These are phyloP conservation scores for Ostrea denselamellosa DNA, from an alignment of 1,140 invertebrate genomes.

Conservation along the genomic window DNA sequence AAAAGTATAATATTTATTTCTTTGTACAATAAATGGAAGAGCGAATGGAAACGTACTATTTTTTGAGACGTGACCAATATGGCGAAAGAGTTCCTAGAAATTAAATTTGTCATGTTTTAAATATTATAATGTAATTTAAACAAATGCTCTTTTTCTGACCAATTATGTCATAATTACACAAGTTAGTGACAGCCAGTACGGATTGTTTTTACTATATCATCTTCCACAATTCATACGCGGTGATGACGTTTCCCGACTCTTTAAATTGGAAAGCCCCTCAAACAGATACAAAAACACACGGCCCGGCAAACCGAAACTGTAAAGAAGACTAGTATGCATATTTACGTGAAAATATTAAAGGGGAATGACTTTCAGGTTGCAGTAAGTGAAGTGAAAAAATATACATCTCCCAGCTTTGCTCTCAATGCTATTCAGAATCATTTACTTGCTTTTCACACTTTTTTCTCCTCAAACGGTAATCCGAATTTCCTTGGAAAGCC, in stretches of 20 bases:
- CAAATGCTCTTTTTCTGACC: too few species aligned
- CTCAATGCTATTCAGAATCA: not conserved
- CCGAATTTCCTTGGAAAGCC: too few species aligned
- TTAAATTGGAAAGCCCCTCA: not conserved
- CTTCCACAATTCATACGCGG: not conserved
- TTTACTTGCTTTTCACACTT: too few species aligned
- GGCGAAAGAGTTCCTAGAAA: not conserved
- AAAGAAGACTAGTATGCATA: not conserved
- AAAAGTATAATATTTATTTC: not conserved
- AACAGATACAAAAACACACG: not conserved
- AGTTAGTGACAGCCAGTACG: too few species aligned
- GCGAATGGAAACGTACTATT: not conserved
- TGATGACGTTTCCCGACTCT: not conserved
- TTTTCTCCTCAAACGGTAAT: too few species aligned
- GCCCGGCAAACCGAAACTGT: not conserved
- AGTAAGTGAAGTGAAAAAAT: not conserved
- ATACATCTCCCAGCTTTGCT: not conserved
- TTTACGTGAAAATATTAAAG: constrained; percentile 47
- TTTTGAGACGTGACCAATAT: not conserved
- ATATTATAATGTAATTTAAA: not conserved
- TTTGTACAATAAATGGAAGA: not conserved
- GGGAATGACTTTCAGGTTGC: constrained; percentile 41
- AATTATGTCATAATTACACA: too few species aligned
- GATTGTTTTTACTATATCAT: not conserved
- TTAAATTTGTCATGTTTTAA: not conserved